phyloP scores from a whole-genome alignment of 2,797 vertebrate genomes.

The Acanthopagrus latus region DNA sequence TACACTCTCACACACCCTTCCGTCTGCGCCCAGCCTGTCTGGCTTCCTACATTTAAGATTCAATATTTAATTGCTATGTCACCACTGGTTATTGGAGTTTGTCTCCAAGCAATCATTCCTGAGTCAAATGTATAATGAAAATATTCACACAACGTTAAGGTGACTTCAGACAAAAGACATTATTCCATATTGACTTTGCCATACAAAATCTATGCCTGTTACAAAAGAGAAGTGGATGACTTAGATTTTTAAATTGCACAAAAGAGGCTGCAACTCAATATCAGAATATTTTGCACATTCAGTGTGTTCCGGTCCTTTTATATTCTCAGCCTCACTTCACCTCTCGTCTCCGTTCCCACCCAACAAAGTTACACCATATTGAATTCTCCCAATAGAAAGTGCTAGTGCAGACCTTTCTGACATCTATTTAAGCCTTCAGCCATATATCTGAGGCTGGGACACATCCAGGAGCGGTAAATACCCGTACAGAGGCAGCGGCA shows the following conservation, averaged over 20 bases:
- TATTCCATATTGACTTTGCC: constrained; percentile 1
- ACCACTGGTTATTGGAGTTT: constrained; percentile 35
- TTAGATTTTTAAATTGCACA: constrained; percentile 33
- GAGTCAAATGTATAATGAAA: constrained; percentile 27
- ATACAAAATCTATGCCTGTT: constrained; percentile 24
- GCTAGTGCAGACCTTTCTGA: constrained; percentile 65
- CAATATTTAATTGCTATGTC: constrained; percentile 36
- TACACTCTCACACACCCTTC: not conserved
- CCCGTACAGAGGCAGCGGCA: constrained; percentile 45
- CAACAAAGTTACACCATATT: constrained; percentile 58
- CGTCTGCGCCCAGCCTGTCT: constrained; percentile 25
- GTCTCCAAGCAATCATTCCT: constrained; percentile 4
- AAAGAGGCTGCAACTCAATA: constrained; percentile 29
- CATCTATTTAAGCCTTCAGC: constrained; percentile 67
- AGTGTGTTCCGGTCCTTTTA: constrained; percentile 44
- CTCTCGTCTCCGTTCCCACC: constrained; percentile 40
- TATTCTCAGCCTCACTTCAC: constrained; percentile 38
- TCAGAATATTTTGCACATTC: constrained; percentile 49
- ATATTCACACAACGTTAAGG: not conserved
- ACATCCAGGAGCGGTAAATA: constrained; percentile 67
- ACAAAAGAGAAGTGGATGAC: constrained; percentile 12
- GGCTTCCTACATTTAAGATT: constrained; percentile 26
- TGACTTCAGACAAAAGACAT: constrained; percentile 16
- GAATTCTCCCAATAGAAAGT: constrained; percentile 65
- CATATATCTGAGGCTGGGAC: constrained; percentile 65